Evolutionary conservation across 2,797 vertebrate genomes (phyloP).

Genomic region (Gobio occitaniae): DNA sequence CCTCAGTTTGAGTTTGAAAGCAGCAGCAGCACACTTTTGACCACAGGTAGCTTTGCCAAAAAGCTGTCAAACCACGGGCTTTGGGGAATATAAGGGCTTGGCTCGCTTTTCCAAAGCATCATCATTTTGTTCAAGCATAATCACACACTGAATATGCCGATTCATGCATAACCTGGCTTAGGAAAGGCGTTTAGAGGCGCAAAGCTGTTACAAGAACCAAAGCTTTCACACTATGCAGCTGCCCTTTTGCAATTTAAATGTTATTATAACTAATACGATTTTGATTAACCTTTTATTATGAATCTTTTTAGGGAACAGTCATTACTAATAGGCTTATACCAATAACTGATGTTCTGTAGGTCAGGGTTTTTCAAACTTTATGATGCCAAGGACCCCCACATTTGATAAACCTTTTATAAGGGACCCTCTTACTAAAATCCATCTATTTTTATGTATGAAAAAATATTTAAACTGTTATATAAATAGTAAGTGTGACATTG

Average conservation of each 20-base stretch:
- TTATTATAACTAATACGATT: not conserved
- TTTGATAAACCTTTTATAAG: too few relatives aligned
- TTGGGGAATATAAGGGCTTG: not conserved
- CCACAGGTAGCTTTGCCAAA: constrained; percentile 17
- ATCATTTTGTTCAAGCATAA: constrained; percentile 21
- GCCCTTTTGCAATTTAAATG: not conserved
- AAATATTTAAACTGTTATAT: too few relatives aligned
- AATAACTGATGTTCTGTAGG: not conserved
- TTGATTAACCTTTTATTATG: not conserved
- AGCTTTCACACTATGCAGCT: not conserved
- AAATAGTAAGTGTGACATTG: too few relatives aligned
- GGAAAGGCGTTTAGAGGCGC: not conserved
- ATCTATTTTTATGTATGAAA: too few relatives aligned
- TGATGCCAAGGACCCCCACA: too few relatives aligned
- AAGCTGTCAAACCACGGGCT: constrained; percentile 2
- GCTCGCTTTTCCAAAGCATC: constrained; percentile 19
- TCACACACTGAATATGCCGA: not conserved
- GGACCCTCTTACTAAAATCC: too few relatives aligned
- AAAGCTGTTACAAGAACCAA: not conserved
- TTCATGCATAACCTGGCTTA: not conserved
- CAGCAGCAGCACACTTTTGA: not conserved
- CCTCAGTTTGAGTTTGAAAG: not conserved
- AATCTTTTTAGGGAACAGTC: not conserved
- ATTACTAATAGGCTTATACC: not conserved
- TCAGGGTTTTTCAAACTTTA: too few relatives aligned